Evolutionary conservation across 30 jellyfish, hydroid and myxozoan genomes (phyloP).

Genomic region (Euphysa ruthae): DNA sequence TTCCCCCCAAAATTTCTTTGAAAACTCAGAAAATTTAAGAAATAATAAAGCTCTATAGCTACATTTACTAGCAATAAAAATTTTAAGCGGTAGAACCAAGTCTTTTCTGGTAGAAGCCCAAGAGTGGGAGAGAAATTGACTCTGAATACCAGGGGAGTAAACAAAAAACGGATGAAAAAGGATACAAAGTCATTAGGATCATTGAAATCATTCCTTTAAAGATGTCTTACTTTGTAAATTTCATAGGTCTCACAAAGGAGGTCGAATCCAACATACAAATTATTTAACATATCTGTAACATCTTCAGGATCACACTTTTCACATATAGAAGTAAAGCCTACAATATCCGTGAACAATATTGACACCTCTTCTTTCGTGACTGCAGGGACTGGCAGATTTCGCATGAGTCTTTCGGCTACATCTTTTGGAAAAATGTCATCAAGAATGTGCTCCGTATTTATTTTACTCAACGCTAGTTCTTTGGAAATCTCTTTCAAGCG

Average conservation of each 20-base stretch:
- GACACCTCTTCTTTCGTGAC: conserved; percentile 37
- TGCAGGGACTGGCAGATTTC: conserved; percentile 36
- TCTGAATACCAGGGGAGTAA: too few species aligned
- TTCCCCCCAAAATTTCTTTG: too few species aligned
- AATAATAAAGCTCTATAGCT: too few species aligned
- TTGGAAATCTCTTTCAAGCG: conserved; percentile 38
- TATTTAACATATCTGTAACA: conserved; percentile 33
- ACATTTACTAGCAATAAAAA: too few species aligned
- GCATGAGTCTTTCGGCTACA: conserved; percentile 48
- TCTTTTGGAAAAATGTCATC: conserved; percentile 42
- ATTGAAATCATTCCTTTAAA: too few species aligned
- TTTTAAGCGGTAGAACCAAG: too few species aligned
- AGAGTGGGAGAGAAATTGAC: too few species aligned
- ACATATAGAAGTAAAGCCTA: conserved; percentile 43
- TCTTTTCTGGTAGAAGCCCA: too few species aligned
- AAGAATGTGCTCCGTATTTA: conserved; percentile 20
- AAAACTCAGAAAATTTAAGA: too few species aligned
- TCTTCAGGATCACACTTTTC: conserved; percentile 45
- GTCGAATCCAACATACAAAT: conserved; percentile 19
- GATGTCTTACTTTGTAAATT: conserved; percentile 30
- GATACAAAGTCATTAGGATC: too few species aligned
- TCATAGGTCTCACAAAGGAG: conserved; percentile 30
- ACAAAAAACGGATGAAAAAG: too few species aligned
- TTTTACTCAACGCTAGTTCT: conserved; percentile 32
- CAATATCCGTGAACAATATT: conserved; percentile 33